Percentiles rank a stretch among this genome's conserved stretches.
Conservation (phyloP, 2,113 vertebrate genomes). For the Rhadina sibilatrix region DNA sequence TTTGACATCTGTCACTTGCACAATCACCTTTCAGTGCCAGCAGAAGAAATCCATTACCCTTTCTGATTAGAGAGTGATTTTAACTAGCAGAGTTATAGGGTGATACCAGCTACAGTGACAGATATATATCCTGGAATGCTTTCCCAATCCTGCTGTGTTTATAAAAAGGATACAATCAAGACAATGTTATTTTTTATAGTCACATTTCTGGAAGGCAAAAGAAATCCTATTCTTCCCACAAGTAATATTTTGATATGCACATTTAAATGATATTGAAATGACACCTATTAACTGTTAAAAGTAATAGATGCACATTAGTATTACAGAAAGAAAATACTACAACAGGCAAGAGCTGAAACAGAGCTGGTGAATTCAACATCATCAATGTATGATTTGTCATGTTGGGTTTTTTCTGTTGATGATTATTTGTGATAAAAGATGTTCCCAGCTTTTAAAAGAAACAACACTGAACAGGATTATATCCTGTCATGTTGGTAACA, state of each 20-base stretch:
- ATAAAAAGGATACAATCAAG: neutral
- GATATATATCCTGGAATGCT: neutral
- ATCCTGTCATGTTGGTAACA: neutral
- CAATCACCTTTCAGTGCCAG: neutral
- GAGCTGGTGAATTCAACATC: neutral
- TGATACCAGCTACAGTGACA: conserved; percentile 16
- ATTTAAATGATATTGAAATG: conserved; percentile 14
- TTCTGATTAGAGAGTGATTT: conserved; percentile 26
- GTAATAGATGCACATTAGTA: neutral
- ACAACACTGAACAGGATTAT: neutral
- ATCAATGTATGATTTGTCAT: neutral
- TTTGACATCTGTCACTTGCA: conserved; percentile 48
- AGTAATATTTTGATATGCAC: neutral
- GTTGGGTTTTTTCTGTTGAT: neutral
- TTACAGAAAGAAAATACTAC: neutral
- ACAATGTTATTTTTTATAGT: neutral
- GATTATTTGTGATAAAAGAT: neutral
- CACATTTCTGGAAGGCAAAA: neutral
- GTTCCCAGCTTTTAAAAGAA: neutral
- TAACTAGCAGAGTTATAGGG: conserved; percentile 37
- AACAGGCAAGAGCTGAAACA: neutral
- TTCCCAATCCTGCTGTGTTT: conserved; percentile 7
- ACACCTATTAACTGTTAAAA: neutral
- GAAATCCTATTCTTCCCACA: neutral
- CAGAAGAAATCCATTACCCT: conserved; percentile 30